Conservation (phyloP, 2,888 invertebrate genomes). For the Pandemis cinnamomeana region DNA sequence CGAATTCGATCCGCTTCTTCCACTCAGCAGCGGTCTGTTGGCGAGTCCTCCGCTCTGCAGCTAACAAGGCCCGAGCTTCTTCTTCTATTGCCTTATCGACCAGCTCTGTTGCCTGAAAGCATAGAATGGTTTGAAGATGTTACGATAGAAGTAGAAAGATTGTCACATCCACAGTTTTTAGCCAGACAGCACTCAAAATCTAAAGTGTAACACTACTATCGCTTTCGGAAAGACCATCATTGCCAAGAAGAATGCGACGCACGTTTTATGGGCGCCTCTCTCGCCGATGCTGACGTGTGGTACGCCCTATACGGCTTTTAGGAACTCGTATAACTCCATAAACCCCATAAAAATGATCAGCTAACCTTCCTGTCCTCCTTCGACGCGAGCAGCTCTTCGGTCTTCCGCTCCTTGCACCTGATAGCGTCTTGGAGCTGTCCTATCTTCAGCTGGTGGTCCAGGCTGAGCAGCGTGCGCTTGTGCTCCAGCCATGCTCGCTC, state of each 20-base stretch:
- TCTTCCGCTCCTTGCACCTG: constrained; percentile 63
- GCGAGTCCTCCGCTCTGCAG: constrained; percentile 63
- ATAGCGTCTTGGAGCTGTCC: constrained; percentile 63
- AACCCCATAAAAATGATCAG: background rate
- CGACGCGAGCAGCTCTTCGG: constrained; percentile 59
- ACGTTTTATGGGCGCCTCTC: no score
- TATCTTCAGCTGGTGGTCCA: constrained; percentile 57
- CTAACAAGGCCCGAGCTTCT: constrained; percentile 62
- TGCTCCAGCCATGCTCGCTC: constrained; percentile 73
- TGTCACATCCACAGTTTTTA: no score
- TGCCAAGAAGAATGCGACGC: no score
- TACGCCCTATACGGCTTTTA: no score
- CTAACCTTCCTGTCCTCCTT: constrained; percentile 67
- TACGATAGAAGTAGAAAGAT: background rate
- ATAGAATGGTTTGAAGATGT: background rate
- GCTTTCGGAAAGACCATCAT: no score
- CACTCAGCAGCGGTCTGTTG: constrained; percentile 58
- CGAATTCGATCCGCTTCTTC: constrained; percentile 55
- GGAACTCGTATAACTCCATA: no score
- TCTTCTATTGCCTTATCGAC: constrained; percentile 64
- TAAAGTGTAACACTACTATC: no score
- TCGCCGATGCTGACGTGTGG: no score
- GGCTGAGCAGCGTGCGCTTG: constrained; percentile 60
- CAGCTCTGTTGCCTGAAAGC: constrained; percentile 52
- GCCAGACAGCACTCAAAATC: no score